These are phyloP conservation scores for Channallabes apus DNA, from an alignment of 2,797 vertebrate species.

Conservation along the genomic window DNA sequence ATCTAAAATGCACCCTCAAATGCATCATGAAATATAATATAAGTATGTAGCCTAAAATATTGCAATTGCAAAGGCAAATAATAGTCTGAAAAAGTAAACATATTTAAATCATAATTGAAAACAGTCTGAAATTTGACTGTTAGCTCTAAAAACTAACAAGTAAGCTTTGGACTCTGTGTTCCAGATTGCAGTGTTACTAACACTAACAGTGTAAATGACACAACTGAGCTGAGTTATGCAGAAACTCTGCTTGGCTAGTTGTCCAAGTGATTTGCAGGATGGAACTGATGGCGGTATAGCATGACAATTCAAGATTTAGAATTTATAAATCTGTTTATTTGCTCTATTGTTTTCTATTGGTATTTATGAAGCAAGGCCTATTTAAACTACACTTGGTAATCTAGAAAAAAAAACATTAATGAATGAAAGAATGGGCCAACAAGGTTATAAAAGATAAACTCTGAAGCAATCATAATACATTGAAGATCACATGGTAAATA, in stretches of 20 bases:
- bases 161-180: background rate
- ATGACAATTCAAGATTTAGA: background rate
- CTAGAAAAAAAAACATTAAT: background rate
- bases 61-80: background rate
- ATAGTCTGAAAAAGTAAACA: background rate
- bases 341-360: background rate
- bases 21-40: background rate
- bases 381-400: background rate
- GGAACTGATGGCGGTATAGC: background rate
- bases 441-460: background rate
- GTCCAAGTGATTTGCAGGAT: background rate
- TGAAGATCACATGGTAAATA: background rate
- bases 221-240: background rate
- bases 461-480: background rate
- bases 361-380: too few species aligned
- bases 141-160: background rate
- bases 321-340: background rate
- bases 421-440: background rate
- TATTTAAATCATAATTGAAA: background rate
- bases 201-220: background rate
- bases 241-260: background rate
- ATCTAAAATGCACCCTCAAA: background rate
- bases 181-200: background rate
- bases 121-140: background rate
- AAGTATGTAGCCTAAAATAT: background rate